A percentile compares a stretch with the other conserved stretches of the same genome.
Evolutionary conservation across 2,113 vertebrate species (phyloP).

Genomic region (Lamprotornis superbus): DNA sequence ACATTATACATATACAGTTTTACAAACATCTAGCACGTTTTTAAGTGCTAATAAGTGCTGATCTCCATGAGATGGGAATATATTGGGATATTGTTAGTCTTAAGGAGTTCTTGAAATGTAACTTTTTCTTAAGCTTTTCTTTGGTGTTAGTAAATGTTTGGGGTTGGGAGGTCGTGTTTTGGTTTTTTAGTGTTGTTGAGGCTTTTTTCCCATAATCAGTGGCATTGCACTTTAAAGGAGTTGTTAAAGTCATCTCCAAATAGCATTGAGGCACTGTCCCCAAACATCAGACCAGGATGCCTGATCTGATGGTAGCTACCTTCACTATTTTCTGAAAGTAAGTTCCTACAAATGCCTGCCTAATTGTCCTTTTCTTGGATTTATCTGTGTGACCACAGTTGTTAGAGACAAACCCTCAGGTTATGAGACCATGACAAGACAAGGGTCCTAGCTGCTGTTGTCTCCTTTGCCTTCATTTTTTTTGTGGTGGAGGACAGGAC

Average conservation of each 20-base stretch:
- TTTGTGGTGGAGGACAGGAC: not conserved
- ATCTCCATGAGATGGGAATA: not conserved
- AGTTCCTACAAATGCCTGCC: not conserved
- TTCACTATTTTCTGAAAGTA: not conserved
- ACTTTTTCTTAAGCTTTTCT: not conserved
- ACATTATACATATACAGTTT: not conserved
- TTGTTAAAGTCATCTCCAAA: not conserved
- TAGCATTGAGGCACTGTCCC: not conserved
- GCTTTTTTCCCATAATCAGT: not conserved
- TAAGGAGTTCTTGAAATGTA: not conserved
- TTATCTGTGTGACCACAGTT: not conserved
- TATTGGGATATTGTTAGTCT: not conserved
- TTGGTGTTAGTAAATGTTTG: not conserved
- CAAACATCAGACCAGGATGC: not conserved
- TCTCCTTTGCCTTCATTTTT: not conserved
- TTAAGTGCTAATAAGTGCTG: not conserved
- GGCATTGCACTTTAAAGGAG: not conserved
- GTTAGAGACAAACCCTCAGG: not conserved
- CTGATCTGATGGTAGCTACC: not conserved
- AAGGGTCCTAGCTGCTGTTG: not conserved
- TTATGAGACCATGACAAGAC: not conserved
- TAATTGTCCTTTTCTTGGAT: not conserved
- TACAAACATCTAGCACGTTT: not conserved
- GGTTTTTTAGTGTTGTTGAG: fast-evolving
- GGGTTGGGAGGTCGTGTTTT: fast-evolving